Evolutionary conservation across 2,888 invertebrate species (phyloP), one percentile per base, ranked within the genome.

Genomic region (Rhagonycha lutea): DNA sequence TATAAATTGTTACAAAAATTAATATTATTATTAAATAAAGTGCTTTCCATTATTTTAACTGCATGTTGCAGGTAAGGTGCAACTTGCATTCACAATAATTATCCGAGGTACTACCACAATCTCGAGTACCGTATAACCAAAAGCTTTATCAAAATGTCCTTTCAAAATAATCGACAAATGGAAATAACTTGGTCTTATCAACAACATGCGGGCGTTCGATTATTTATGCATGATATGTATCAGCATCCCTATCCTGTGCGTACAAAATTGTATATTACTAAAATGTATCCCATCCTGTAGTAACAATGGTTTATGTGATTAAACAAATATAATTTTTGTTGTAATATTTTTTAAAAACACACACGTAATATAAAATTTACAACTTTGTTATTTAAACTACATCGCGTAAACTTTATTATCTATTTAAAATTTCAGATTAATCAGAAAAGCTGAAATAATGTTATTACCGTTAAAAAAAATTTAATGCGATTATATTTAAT

Each of bases 121-220:
- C 61, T 73, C 65, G 24, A 60, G 74, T 72, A 73, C 73, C 68
- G 73, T 68, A 18, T 18, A 70, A 73, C 67, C 71, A 69, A 68
- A 67, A 62, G 69, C 32, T 71, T 73, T 74, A 77, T 77, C 74
- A 73, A 74, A 76, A 77, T 72, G 73, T 71, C 73, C 73, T 74
- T 70, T 61, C 73, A 65, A 77, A 77, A 77, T 77, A 77, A 77
- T 77, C 77, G 76, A 73, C 70, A 69, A 74, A 74, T 74, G 74
- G 71, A 74, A 77, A 77, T 76, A 76, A 76, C 76, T 73, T 76
- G 63, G 70, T 74, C 77, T 77, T 77, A 77, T 77, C 77, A 69
- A 61, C 74, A 71, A 77, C 73, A 77, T 74, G 77, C 77, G 74
- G 74, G 74, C 71, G 70, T 47, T 61, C 77, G 73, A 77, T 77